A percentile compares a stretch with the other conserved stretches of the same genome.
phyloP scores from a whole-genome alignment of 2,888 invertebrate genomes.

The Kuschelorhynchus macadamiae region DNA sequence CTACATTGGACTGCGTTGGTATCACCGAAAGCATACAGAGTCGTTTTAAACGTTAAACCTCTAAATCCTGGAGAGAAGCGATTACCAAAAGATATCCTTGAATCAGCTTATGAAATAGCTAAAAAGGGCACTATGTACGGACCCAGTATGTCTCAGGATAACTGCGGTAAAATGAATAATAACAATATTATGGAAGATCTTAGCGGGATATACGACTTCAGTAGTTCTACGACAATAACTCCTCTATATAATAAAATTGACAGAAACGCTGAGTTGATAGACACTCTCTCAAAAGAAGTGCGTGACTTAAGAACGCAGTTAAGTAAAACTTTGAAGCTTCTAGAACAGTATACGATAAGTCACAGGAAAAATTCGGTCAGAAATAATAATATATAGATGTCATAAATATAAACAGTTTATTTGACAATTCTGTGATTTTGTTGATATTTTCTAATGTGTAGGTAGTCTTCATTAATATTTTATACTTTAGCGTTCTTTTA shows the following conservation, averaged over 20 bases:
- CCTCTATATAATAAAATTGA: conserved; percentile 77
- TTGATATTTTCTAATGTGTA: not conserved
- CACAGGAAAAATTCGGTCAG: conserved; percentile 54
- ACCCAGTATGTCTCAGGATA: conserved; percentile 75
- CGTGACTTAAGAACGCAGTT: conserved; percentile 74
- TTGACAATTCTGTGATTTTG: conserved; percentile 27
- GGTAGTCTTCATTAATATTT: not conserved
- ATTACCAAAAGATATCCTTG: conserved; percentile 83
- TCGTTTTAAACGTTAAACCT: conserved; percentile 86
- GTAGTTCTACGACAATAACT: conserved; percentile 69
- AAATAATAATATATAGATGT: conserved; percentile 29
- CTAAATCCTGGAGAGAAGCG: conserved; percentile 87
- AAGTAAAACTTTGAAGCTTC: conserved; percentile 58
- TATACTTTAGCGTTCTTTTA: too few species aligned
- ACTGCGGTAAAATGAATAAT: conserved; percentile 76
- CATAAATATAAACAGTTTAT: not conserved
- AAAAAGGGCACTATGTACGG: conserved; percentile 81
- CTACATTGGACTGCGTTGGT: conserved; percentile 85
- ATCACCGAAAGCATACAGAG: conserved; percentile 85
- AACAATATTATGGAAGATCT: conserved; percentile 72
- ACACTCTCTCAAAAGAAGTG: conserved; percentile 77
- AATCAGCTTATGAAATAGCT: conserved; percentile 86
- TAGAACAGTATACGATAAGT: conserved; percentile 62
- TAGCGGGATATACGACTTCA: conserved; percentile 63
- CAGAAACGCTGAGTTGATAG: conserved; percentile 78